Base-by-base conservation (phyloP, 2,797 vertebrate species). In the Cheirogaleus major region DNA sequence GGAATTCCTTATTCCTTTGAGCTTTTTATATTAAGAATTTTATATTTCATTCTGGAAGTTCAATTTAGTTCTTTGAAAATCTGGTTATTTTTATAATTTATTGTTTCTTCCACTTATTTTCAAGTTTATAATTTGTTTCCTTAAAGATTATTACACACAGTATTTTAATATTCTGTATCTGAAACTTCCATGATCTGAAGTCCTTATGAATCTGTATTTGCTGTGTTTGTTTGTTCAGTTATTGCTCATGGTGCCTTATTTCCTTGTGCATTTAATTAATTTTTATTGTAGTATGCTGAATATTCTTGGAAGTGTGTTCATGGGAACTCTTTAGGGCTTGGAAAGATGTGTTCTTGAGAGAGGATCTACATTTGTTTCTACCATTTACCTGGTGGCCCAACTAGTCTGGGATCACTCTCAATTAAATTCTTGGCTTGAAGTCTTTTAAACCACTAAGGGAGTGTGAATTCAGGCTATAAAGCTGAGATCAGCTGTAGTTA, bases 341-440 rank as follows among this genome's bases (percentile, higher is more conserved):
- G 48, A 86, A 90, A 61, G 41, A 48, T 81, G 13, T 55, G 17
- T 55, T 76, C 59, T 90, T 90, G 50, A 48, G 45, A 65, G 63
- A 89, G 30, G 5, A 57, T 59, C 59, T 65, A 43, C 5, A 65
- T 82, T 82, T 91, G 43, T 88, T 97, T 97, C 43, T 83, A 32
- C 41, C 27, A 61, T 57, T 43, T 18, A 79, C 48, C 78, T 69
- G 13, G 50, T 89, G n/a, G 22, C 17, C 72, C 45, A 45, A 45
- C 25, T 79, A 83, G 78, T 89, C 43, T 78, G 27, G 25, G 38
- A 14, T 96, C 38, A 69, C 79, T 89, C 73, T 89, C 59, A 73
- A 65, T 69, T 89, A 93, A 89, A 94, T 93, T 91, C 55, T 89
- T 96, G 57, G 82, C 73, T 92, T 63, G 25, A 89, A 57, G n/a